A percentile compares a stretch with the other conserved stretches of the same genome.
Evolutionary conservation across 2,113 vertebrate species (phyloP).

Genomic region (Zingel zingel): DNA sequence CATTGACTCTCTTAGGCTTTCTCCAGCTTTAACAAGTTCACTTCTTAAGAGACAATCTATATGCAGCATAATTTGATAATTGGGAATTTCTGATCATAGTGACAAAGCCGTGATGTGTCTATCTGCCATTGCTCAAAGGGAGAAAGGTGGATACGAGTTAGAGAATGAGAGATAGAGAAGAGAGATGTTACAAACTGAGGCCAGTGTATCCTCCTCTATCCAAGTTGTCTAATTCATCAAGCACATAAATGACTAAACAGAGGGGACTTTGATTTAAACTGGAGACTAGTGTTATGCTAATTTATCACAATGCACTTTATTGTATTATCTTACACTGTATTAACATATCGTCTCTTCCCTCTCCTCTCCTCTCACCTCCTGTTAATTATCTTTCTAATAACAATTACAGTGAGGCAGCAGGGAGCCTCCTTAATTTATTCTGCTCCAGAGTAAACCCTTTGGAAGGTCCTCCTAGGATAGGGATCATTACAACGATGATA

Average conservation of each 20-base stretch:
- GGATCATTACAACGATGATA: constrained; percentile 13
- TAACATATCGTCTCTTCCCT: neutral
- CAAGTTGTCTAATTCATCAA: constrained; percentile 28
- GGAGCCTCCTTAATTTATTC: constrained; percentile 28
- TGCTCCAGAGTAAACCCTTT: constrained; percentile 27
- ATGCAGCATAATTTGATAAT: neutral
- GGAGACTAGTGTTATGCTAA: constrained; percentile 18
- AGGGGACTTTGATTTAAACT: constrained; percentile 18
- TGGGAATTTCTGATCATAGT: constrained; percentile 2
- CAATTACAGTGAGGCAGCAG: constrained; percentile 26
- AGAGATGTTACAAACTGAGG: constrained; percentile 16
- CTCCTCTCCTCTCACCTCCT: constrained; percentile 12
- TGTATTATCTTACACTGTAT: constrained; percentile 3
- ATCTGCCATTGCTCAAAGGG: neutral
- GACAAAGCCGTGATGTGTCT: constrained; percentile 2
- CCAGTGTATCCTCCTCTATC: constrained; percentile 3
- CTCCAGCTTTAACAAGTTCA: neutral
- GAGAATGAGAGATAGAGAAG: neutral
- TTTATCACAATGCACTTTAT: constrained; percentile 28
- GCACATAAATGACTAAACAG: constrained; percentile 30
- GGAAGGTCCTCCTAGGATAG: neutral
- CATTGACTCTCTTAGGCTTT: neutral
- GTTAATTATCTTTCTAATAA: constrained; percentile 47
- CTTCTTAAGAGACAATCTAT: neutral
- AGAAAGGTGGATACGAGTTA: neutral